phyloP scores from a whole-genome alignment of 1,140 invertebrate genomes.

The Caenorhabditis briggsae region DNA sequence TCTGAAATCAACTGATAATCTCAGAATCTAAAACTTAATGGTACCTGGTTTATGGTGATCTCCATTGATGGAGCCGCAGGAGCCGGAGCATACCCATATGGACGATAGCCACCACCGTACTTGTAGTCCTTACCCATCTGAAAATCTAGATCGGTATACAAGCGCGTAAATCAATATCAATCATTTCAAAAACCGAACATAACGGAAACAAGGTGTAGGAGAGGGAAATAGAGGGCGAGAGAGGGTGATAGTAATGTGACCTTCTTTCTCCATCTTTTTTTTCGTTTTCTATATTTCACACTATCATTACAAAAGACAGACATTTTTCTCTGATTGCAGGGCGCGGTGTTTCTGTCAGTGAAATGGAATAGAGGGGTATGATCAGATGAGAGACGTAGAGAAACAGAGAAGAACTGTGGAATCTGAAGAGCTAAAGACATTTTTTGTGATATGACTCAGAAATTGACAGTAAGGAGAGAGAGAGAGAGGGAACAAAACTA shows the following conservation, averaged over 20 bases:
- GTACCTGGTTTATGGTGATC: slow-evolving; percentile 71
- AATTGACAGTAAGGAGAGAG: neutral
- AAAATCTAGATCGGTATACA: neutral
- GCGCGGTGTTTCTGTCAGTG: slow-evolving; percentile 1
- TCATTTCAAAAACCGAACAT: neutral
- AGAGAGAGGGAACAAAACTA: neutral
- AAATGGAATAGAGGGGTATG: no score
- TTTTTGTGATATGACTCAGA: slow-evolving; percentile 2
- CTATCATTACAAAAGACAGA: slow-evolving; percentile 18
- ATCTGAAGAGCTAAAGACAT: neutral
- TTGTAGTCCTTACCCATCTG: slow-evolving; percentile 63
- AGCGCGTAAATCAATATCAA: neutral
- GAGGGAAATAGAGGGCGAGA: neutral
- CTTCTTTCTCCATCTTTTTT: neutral
- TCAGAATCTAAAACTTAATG: neutral
- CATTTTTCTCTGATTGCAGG: slow-evolving; percentile 24
- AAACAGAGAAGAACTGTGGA: neutral
- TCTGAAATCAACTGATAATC: neutral
- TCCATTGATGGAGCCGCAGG: slow-evolving; percentile 67
- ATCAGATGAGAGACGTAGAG: neutral
- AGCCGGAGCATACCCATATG: slow-evolving; percentile 64
- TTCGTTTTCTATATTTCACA: neutral
- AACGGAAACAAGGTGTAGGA: neutral
- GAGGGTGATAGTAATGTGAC: slow-evolving; percentile 34
- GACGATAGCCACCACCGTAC: slow-evolving; percentile 65